Base-by-base conservation (phyloP, 2,797 vertebrate species). In the Enoplosus armatus region DNA sequence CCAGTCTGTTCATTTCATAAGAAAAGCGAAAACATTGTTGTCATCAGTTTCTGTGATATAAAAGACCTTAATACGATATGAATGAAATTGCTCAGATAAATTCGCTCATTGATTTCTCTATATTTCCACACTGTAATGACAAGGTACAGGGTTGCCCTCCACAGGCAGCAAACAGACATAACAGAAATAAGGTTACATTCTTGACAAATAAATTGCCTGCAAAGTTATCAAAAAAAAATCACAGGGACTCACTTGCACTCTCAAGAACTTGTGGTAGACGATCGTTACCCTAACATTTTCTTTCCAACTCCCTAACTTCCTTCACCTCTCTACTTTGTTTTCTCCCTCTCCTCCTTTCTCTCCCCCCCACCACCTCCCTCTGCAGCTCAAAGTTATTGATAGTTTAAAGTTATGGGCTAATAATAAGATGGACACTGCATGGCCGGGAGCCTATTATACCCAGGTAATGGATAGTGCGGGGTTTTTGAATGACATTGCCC, bases 401-500 rank as follows among this genome's bases (percentile, higher is more conserved):
- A 95, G 93, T 93, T 93, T 91, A 88, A 95, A 95, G 92, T 96
- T 95, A 95, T 95, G 91, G 94, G 85, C 90, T 92, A 95, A 95
- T 95, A 95, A 95, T 95, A 92, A 89, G 90, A 90, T 91, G 92
- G 94, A 94, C 94, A 94, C 92, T 93, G 94, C 93, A 94, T 92
- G 92, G 91, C 89, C 93, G 90, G 91, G 88, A 94, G 91, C 81
- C 94, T 94, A 95, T 96, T 95, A 96, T 94, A 92, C 83, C 78
- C 77, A 82, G 87, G 93, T 96, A 96, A 96, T 95, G 91, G 94
- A 96, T 95, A 91, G 94, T 85, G 89, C 56, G 20, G 84, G 85
- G 91, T 83, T 86, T 94, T 94, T 95, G 94, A 96, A 95, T 95
- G 95, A 94, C 94, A 95, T 95, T 95, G 94, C 93, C 83, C 83